Evolutionary conservation across 92 coral and sea anemone species (phyloP), one percentile per base, ranked within the genome.

Genomic region (Galaxea fascicularis): DNA sequence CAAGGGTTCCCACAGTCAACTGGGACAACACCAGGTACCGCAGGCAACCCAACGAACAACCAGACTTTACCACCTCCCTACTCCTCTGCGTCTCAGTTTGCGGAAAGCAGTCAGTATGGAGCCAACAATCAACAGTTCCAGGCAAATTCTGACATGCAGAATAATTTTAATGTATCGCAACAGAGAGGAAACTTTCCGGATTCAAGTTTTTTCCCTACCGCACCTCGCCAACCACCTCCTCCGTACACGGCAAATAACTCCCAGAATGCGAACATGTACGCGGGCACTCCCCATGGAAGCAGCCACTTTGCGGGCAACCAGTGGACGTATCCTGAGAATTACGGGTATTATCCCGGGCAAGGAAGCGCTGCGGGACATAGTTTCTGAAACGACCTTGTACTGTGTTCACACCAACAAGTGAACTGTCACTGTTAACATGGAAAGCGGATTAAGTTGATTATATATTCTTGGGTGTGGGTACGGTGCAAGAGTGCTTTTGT

Each of bases 321-420:
- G 78, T 82, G 86, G 86, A 70, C 78, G 9, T 82, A 71, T 71
- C 78, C 86, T 70, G 86, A 82, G 86, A 71, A 78, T 21, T 82
- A 82, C 78, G 78, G 86, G 70, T 82, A 82, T 82, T 82, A 70
- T 82, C 70, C 77, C 86, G 86, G 78, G 57, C 86, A 82, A 59
- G 78, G 86, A 18, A 82, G 39, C 62, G 25, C 86, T 24, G 78
- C 86, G 46, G 86, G 86, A 57, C 86, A 82, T 47, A 82, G 54
- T 30, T 82, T 82, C 25, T 82, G 29, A 58, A 24, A 17, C 51
- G 21, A 71, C 10, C n/a, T 7, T 45, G 29, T 16, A 10, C 10
- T 46, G 0, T 12, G 35, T 46, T 54, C 65, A 74, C 64, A 52
- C 26, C 45, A 73, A 26, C 28, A 17, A 12, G 7, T 26, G 30